Evolutionary conservation across 2,888 invertebrate species (phyloP).

Genomic region (Quadriops clusia): DNA sequence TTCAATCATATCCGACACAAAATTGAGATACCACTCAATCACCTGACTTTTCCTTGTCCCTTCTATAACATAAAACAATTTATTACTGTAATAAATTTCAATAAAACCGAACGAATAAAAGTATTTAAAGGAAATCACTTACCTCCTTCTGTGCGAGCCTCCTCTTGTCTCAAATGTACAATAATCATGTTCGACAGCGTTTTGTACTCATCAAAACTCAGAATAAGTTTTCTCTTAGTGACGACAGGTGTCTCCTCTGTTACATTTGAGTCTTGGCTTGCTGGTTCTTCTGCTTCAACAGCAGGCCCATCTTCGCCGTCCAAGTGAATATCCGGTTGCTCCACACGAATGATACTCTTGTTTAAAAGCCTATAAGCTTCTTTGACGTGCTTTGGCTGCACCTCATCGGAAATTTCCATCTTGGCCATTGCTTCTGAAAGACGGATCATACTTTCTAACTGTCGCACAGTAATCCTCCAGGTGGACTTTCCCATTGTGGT

Average conservation of each 20-base stretch:
- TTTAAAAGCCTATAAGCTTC: constrained; percentile 81
- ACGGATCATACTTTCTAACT: constrained; percentile 90
- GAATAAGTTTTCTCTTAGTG: constrained; percentile 63
- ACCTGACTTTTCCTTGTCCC: constrained; percentile 71
- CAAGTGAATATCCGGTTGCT: constrained; percentile 92
- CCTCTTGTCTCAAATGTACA: constrained; percentile 77
- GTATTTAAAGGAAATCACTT: constrained; percentile 12
- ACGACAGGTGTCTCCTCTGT: constrained; percentile 17
- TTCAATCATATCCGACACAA: constrained; percentile 78
- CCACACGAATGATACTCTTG: constrained; percentile 93
- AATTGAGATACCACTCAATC: constrained; percentile 87
- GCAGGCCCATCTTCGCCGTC: constrained; percentile 61
- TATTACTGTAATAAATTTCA: neutral
- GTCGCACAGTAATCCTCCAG: constrained; percentile 95
- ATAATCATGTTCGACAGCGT: constrained; percentile 84
- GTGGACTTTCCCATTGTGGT: constrained; percentile 50
- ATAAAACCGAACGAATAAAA: neutral
- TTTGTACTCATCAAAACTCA: constrained; percentile 92
- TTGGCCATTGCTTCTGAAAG: constrained; percentile 94
- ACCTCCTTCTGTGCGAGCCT: constrained; percentile 57
- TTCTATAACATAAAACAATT: constrained; percentile 4
- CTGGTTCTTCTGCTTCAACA: constrained; percentile 45
- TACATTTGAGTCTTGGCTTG: constrained; percentile 35
- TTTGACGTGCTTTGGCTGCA: constrained; percentile 75
- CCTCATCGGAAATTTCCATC: constrained; percentile 88